Base-by-base conservation (phyloP, 2,113 vertebrate genomes). In the Psettodes erumei region DNA sequence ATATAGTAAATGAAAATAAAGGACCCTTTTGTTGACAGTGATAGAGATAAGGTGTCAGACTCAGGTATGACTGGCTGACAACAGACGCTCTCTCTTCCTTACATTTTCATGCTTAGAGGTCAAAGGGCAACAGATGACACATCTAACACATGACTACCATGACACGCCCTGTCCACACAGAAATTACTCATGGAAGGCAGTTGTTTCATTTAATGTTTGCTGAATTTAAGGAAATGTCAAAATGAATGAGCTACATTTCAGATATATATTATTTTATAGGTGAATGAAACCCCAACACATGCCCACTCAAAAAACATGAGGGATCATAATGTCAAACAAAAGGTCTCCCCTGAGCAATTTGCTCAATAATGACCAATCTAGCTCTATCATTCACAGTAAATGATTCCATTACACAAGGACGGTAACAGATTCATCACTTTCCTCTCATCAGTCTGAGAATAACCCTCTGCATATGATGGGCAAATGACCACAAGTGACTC, bases 61-160 rank as follows among this genome's bases (percentile, higher is more conserved):
- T 50, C 35, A 45, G 55, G 53, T 77, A 28, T 77, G 62, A 74
- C 25, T 75, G 62, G 33, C 72, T 80, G 87, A 86, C 75, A 67
- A 59, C 62, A 56, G 61, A 60, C 77, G 79, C 69, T 69, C 63
- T 37, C 58, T 73, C 48, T 28, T 74, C 27, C 78, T 71, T 62
- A 84, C 70, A 76, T 48, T 59, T 63, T 25, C 69, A 43, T 60
- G 38, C 37, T 59, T n/a, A 23, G 32, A 38, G 82, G 75, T 85
- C 75, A 88, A 72, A 86, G 86, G 86, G 45, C 81, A 90, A 77
- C 86, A 85, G 75, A 86, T 90, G 90, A 61, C 66, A 72, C 58
- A 55, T 59, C 53, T 79, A 69, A 79, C 48, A 74, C 69, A 67
- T 75, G 79, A 88, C 77, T 61, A 75, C 45, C 75, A 81, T 27